Evolutionary conservation across 2,888 invertebrate species (phyloP), one percentile per base, ranked within the genome.

Genomic region (Eupithecia tripunctaria): DNA sequence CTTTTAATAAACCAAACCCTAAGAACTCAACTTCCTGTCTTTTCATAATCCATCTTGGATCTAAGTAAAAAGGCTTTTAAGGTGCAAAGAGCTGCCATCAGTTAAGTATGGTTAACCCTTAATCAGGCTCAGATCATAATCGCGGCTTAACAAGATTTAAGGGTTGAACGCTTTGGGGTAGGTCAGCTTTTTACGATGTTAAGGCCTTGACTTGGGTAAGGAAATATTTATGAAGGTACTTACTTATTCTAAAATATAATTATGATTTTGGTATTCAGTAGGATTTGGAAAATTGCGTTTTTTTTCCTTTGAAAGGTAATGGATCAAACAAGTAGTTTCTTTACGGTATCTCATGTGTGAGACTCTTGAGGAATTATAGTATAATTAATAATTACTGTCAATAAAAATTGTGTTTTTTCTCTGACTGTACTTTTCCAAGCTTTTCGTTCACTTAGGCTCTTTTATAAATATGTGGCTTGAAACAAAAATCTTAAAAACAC

Each of bases 51-150:
- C 47, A 51, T 51, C 10, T 51, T 47, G 43, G 7, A n/a, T 51
- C 21, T 51, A 0, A 51, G 21, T 21, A 51, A 51, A 36, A 63
- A 36, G n/a, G 63, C n/a, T 18, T n/a, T 63, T 38, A 63, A 25
- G 63, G 38, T n/a, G 36, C 36, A 6, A 36, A 36, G 36, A 62
- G 62, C 67, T 51, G 12, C n/a, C 47, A 51, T 51, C 47, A 43
- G 62, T 63, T 29, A 63, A 47, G 43, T 36, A n/a, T 32, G 67
- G 62, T 56, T 70, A 69, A 63, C 25, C 63, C 56, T 21, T 36
- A 29, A 67, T 63, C 32, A 32, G 59, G 25, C 41, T 67, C 10
- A 21, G 67, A 43, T 67, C 51, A 72, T 67, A 69, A 73, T 67
- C 62, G 41, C 10, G 25, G 65, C 21, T 59, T 65, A 32, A 41